Base-by-base conservation (phyloP, 1,140 invertebrate species). In the Sitodiplosis mosellana region DNA sequence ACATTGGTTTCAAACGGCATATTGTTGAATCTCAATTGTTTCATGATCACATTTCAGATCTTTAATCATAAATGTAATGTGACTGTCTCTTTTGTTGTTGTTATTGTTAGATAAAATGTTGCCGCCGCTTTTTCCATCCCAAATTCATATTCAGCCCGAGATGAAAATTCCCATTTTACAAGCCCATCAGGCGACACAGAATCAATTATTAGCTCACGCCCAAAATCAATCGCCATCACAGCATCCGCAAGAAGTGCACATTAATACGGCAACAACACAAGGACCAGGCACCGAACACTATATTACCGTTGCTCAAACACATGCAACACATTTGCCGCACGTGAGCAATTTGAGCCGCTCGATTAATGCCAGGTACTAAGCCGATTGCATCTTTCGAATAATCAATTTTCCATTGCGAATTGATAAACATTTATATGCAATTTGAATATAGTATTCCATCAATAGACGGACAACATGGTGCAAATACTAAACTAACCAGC, bases 331-430 rank as follows among this genome's bases (percentile, higher is more conserved):
- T 52, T 55, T 62, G 46, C 57, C 62, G 15, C 57, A 57, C 46
- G 54, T 62, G 14, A 54, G 52, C 33, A 57, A 59, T 21, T 54
- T 66, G 10, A 66, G 53, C 53, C 54, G 64, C n/a, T 64, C 66
- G 50, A 60, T 66, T 43, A 53, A 58, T n/a, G 63, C 62, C 47
- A 56, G 59, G 64, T 66, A 51, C 59, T 63, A 60, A 22, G 1
- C 17, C 27, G 33, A 41, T 51, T 45, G 41, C 33, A 47, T 50
- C 27, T 45, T 45, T 33, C 49, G 20, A 47, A 18, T 33, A 15
- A 27, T 1, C 10, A 45, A 19, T n/a, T 34, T 14, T 21, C 4
- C 18, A 33, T n/a, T 38, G 12, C 36, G 5, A 47, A 2, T 10
- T 36, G 20, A 18, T 42, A 34, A 27, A 33, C 22, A 17, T 33